Percentiles rank a stretch among this genome's conserved stretches.
These are phyloP conservation scores for Hydraecia micacea DNA, from an alignment of 2,888 invertebrate species.

Conservation along the genomic window DNA sequence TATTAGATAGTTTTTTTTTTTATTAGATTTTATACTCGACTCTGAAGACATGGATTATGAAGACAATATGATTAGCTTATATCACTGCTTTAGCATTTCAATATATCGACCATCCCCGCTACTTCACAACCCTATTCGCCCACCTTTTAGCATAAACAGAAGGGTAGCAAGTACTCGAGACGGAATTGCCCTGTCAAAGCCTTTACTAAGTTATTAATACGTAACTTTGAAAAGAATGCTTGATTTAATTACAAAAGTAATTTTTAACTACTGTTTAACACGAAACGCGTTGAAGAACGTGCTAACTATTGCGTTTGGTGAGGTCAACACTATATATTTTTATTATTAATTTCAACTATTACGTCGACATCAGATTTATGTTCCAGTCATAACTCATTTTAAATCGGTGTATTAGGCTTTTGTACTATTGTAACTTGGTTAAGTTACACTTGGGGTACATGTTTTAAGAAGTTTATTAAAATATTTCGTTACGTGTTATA, in stretches of 20 bases:
- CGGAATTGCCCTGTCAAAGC: constrained; percentile 81
- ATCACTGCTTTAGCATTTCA: background rate
- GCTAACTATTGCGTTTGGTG: constrained; percentile 66
- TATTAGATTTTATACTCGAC: background rate
- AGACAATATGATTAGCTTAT: background rate
- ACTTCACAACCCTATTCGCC: constrained; percentile 50
- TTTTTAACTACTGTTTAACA: constrained; percentile 81
- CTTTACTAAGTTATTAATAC: constrained; percentile 81
- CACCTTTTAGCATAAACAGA: constrained; percentile 77
- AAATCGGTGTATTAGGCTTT: constrained; percentile 48
- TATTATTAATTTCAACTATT: constrained; percentile 58
- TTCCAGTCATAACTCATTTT: constrained; percentile 57
- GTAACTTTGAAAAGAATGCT: constrained; percentile 80
- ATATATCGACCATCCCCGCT: constrained; percentile 27
- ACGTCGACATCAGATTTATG: constrained; percentile 58
- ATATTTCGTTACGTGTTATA: constrained; percentile 24
- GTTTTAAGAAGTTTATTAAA: constrained; percentile 1
- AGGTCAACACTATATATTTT: constrained; percentile 60
- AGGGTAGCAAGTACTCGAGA: constrained; percentile 74
- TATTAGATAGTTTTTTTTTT: no score
- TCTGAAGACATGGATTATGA: background rate
- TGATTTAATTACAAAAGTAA: constrained; percentile 85
- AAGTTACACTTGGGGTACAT: constrained; percentile 28
- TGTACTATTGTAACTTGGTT: constrained; percentile 45
- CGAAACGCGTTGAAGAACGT: constrained; percentile 75